A percentile compares a stretch with the other conserved stretches of the same genome.
These are phyloP conservation scores for Elephas maximus DNA, from an alignment of 2,113 vertebrate species.

Conservation along the genomic window DNA sequence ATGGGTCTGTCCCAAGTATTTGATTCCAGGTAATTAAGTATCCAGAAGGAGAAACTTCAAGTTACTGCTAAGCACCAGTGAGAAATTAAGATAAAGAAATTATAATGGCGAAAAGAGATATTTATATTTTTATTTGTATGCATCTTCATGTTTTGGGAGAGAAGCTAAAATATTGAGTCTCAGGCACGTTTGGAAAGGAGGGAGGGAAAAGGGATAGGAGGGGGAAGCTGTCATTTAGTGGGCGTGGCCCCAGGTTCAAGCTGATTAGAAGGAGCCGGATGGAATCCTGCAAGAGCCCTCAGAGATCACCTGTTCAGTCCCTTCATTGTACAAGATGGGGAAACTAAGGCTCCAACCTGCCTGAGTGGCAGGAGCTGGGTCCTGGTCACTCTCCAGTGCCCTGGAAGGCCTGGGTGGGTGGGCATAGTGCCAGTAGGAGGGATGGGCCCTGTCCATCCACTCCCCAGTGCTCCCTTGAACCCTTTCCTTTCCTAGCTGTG, in stretches of 20 bases:
- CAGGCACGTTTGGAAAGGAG: not conserved
- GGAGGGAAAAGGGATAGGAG: too few species aligned
- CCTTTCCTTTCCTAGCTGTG: constrained; percentile 90
- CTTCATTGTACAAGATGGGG: not conserved
- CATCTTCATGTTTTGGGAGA: not conserved
- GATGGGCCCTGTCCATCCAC: not conserved
- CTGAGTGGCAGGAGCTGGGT: not conserved
- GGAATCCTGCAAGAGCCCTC: not conserved
- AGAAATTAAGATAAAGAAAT: constrained; percentile 21
- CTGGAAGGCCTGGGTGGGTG: not conserved
- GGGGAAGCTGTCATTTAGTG: too few species aligned
- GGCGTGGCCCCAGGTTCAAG: too few species aligned
- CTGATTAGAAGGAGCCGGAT: not conserved
- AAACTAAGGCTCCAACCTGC: not conserved
- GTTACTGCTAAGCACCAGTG: not conserved
- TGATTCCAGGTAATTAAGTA: constrained; percentile 4
- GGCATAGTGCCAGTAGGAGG: not conserved
- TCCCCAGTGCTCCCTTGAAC: not conserved
- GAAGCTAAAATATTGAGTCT: not conserved
- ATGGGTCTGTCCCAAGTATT: not conserved
- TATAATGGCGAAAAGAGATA: not conserved
- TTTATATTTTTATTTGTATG: not conserved
- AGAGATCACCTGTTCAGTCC: not conserved
- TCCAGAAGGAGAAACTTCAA: not conserved
- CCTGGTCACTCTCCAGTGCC: not conserved